Base-by-base conservation (phyloP, 1,140 invertebrate species). In the Tachypleus tridentatus region DNA sequence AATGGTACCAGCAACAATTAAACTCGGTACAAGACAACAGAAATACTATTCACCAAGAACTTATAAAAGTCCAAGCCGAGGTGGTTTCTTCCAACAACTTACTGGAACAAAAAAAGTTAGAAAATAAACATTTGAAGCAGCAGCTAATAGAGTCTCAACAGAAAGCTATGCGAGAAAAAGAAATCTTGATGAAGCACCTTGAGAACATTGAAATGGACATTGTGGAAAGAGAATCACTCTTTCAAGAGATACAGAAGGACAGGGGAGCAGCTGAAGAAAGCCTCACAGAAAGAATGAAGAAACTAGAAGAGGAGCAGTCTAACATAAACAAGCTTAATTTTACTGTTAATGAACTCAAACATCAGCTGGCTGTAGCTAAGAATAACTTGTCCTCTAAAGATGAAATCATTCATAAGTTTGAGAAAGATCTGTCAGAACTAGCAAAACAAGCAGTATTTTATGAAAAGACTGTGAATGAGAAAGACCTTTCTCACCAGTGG, bases 1-100 rank as follows among this genome's bases (percentile, higher is more conserved):
- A 78, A 52, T 80, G 79, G 79, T 80, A 79, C 67, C 75, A 77
- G 70, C 73, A 78, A 49, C 78, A 80, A 65, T 70, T 80, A 56
- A 73, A 77, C 61, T 29, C 65, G 7, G 73, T 75, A 52, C 77
- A 79, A 63, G 73, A 76, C 51, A 72, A 73, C 6, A 66, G 74
- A 57, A 65, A 62, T 52, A 72, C 72, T 60, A 67, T 80, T 8
- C 79, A 80, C 66, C 74, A 74, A 58, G 77, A 80, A 62, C 66
- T 80, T 49, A 78, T 77, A 3, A 68, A 70, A 29, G 63, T 74
- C 0, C 77, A 80, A 70, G 70, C 68, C 49, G 71, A 72, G 49
- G 69, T 72, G 48, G 68, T 75, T 4, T 70, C 71, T 8, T 72
- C 76, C 50, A 74, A 71, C 5, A 74, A 74, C 49, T 70, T 73